phyloP scores from a whole-genome alignment of 53 echinoderm and acorn worm species.

The Apostichopus leukothele region DNA sequence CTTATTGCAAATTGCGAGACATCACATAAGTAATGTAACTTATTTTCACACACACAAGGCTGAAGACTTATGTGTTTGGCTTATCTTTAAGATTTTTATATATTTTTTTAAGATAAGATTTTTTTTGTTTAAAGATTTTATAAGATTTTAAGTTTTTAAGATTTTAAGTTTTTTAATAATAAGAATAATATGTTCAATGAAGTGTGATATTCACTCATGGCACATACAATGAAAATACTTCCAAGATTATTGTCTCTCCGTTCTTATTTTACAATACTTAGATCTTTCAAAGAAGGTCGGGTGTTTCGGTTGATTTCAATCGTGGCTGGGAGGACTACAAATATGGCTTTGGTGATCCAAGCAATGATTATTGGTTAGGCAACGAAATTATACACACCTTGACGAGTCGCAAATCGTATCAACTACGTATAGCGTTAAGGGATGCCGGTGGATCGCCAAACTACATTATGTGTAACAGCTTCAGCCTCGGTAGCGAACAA shows the following conservation, averaged over 20 bases:
- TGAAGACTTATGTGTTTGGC: not conserved
- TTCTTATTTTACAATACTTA: not conserved
- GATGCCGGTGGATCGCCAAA: not conserved
- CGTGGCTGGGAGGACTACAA: not conserved
- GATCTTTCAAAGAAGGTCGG: not conserved
- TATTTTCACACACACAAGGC: not conserved
- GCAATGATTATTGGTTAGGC: not conserved
- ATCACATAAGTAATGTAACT: not conserved
- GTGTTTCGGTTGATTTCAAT: not conserved
- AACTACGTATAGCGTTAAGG: not conserved
- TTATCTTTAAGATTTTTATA: too few relatives aligned
- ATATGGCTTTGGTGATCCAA: not conserved
- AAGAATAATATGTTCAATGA: not conserved
- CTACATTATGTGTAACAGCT: not conserved
- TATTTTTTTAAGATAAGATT: too few relatives aligned
- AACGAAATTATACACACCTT: not conserved
- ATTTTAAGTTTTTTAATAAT: too few relatives aligned
- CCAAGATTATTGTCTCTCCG: not conserved
- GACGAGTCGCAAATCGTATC: not conserved
- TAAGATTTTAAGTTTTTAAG: too few relatives aligned
- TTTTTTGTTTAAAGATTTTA: too few relatives aligned
- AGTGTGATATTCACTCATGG: not conserved
- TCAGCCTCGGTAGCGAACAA: not conserved
- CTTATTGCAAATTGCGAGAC: too few relatives aligned
- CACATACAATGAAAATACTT: not conserved